Evolutionary conservation across 2,888 invertebrate species (phyloP), one percentile per base, ranked within the genome.

Genomic region (Glyphotaelius pellucidus): DNA sequence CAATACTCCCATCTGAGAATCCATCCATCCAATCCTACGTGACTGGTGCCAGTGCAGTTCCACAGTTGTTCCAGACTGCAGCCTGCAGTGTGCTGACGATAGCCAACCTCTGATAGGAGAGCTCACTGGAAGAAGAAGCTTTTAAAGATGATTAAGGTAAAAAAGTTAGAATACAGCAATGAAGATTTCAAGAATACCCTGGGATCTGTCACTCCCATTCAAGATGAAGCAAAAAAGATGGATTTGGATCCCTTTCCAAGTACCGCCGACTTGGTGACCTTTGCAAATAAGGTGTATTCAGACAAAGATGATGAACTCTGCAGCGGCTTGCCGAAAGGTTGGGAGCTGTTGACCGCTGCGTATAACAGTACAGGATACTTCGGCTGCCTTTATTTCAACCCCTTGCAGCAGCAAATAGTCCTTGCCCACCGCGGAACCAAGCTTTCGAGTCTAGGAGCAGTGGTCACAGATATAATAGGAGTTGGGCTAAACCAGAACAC

Each of bases 331-430:
- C 86, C 86, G 15, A 14, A 30, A 14, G 86, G 86, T 11, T 86
- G 86, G 86, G 2, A 86, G n/a, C 30, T 42, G 30, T n/a, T 86
- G 42, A 47, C 86, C 19, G 31, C 86, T 11, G 86, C 86, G 30
- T 12, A 0, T n/a, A 1, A 12, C 19, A 7, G 42, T 12, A 12
- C 11, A 30, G 47, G 86, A 30, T 86, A 86, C 14, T 86, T 86
- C 47, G 86, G 86, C 15, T 35, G 30, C 15, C 47, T 47, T 2
- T 47, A 19, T n/a, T 47, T n/a, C 47, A 47, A 42, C 47, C 19
- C 47, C 14, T 25, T 3, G 47, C 30, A 0, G 30, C 86, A 86
- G 47, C 47, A 47, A n/a, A 31, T 86, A 1, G 86, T 86, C 38
- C 25, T 86, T 7, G 15, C 38, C 42, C 86, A 86, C 31, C 25